These are phyloP conservation scores for Pharmacophagus antenor DNA, from an alignment of 2,888 invertebrate genomes.

Conservation along the genomic window DNA sequence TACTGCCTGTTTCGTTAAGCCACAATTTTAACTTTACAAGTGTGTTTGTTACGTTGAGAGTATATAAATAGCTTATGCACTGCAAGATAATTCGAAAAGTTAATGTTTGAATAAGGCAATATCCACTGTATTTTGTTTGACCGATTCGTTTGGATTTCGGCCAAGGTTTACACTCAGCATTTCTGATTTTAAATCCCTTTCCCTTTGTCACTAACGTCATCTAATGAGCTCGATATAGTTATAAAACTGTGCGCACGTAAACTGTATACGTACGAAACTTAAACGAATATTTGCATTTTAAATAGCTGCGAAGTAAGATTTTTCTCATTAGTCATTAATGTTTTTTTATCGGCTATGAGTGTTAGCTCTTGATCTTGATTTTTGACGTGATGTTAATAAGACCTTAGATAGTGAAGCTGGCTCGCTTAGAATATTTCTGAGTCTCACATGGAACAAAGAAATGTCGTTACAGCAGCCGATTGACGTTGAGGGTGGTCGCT, in stretches of 20 bases:
- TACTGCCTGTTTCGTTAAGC: too few relatives aligned
- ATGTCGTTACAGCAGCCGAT: too few relatives aligned
- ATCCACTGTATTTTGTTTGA: slow-evolving; percentile 32
- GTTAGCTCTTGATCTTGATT: too few relatives aligned
- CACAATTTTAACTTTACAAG: too few relatives aligned
- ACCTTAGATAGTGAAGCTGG: too few relatives aligned
- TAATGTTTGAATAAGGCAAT: slow-evolving; percentile 15
- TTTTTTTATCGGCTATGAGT: too few relatives aligned
- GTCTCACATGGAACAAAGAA: too few relatives aligned
- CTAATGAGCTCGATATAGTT: slow-evolving; percentile 21
- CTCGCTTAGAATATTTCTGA: too few relatives aligned
- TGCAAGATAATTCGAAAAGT: slow-evolving; percentile 1
- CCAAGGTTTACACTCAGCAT: slow-evolving; percentile 57
- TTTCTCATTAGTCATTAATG: not conserved
- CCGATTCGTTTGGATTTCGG: slow-evolving; percentile 61
- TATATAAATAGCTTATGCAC: slow-evolving; percentile 1
- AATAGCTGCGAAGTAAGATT: not conserved
- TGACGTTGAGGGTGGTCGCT: too few relatives aligned
- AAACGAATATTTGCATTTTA: not conserved
- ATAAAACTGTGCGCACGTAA: slow-evolving; percentile 4
- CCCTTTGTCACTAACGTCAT: slow-evolving; percentile 54
- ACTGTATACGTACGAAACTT: not conserved
- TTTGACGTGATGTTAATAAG: too few relatives aligned
- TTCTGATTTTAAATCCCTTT: slow-evolving; percentile 54
- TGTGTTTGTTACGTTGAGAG: not conserved